phyloP scores from a whole-genome alignment of 2,888 invertebrate genomes.

The Eretmocerus hayati region DNA sequence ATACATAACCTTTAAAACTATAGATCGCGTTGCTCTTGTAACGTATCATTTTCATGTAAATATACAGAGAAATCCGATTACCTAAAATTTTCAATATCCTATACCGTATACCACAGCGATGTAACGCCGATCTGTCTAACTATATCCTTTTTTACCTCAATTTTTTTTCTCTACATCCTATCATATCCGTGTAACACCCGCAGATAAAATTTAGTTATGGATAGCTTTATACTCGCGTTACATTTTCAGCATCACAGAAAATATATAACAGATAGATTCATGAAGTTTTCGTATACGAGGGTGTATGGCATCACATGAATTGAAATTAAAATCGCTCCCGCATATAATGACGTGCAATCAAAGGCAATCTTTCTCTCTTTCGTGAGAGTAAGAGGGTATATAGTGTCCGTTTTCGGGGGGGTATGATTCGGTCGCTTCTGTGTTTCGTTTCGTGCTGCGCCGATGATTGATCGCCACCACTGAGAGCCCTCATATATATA shows the following conservation, averaged over 20 bases:
- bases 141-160: no score
- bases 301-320: constrained; percentile 2
- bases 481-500: background rate
- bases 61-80: constrained; percentile 20
- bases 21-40: no score
- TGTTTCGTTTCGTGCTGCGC: constrained; percentile 1
- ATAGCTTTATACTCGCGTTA: no score
- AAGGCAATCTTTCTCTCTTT: constrained; percentile 10
- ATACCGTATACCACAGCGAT: no score
- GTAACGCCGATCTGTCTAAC: no score
- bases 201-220: no score
- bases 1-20: background rate
- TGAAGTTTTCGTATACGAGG: no score
- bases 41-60: constrained; percentile 23
- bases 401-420: background rate
- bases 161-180: no score
- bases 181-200: no score
- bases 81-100: constrained; percentile 14
- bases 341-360: constrained; percentile 20
- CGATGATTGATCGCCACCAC: constrained; percentile 16
- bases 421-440: no score
- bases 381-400: background rate
- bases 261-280: no score
- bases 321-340: constrained; percentile 19
- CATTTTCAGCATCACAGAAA: no score